Percentiles rank a stretch among this genome's conserved stretches.
These are phyloP conservation scores for Centropristis striata DNA, from an alignment of 2,113 vertebrate species.

Conservation along the genomic window DNA sequence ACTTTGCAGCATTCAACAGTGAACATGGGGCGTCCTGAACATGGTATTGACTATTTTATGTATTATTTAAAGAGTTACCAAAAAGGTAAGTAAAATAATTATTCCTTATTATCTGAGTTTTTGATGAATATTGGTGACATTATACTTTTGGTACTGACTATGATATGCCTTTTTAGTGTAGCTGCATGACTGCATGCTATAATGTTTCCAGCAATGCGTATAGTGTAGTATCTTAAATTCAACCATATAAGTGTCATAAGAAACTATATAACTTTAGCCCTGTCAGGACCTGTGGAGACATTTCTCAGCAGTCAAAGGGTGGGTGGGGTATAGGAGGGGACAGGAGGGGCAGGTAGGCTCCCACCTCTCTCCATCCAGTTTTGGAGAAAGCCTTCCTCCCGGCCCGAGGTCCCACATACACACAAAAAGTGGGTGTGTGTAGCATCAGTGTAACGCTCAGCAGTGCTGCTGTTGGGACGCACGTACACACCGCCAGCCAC, in stretches of 20 bases:
- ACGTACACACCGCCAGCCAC: conserved; percentile 46
- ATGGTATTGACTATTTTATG: background rate
- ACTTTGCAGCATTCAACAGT: background rate
- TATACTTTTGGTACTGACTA: background rate
- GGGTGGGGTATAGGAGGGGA: conserved; percentile 34
- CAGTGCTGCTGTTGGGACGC: conserved; percentile 49
- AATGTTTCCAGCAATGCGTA: background rate
- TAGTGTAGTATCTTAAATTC: background rate
- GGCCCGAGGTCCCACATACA: conserved; percentile 7
- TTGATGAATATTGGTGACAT: background rate
- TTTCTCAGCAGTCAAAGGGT: conserved; percentile 11
- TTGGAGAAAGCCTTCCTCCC: conserved; percentile 32
- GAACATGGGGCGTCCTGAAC: background rate
- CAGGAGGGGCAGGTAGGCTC: conserved; percentile 42
- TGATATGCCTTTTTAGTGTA: background rate
- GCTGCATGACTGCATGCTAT: background rate
- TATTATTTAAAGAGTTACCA: no score
- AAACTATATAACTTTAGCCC: background rate
- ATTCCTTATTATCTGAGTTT: background rate
- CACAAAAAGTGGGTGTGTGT: conserved; percentile 59
- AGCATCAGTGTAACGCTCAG: conserved; percentile 50
- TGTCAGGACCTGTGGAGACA: background rate
- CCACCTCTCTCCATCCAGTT: conserved; percentile 40
- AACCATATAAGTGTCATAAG: background rate
- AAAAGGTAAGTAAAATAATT: no score